Evolutionary conservation across 2,888 invertebrate species (phyloP).

Genomic region (Heliconius cydno): DNA sequence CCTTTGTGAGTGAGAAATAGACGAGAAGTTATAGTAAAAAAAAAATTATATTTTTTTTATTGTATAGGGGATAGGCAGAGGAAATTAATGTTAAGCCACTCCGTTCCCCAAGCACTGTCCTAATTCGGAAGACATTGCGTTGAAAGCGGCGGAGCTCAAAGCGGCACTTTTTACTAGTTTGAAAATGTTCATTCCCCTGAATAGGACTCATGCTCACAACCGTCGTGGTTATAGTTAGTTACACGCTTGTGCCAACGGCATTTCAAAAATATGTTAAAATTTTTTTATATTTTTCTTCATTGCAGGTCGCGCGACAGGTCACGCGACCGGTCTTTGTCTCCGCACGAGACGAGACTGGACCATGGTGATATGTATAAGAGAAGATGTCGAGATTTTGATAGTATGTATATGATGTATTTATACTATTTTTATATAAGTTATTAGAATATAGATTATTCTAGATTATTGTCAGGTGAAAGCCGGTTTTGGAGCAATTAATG

Average conservation of each 20-base stretch:
- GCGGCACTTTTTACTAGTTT: too few species aligned
- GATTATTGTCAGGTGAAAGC: background rate
- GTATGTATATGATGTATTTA: conserved; percentile 65
- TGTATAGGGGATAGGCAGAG: too few species aligned
- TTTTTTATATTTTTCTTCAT: background rate
- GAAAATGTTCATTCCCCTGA: too few species aligned
- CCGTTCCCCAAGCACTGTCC: too few species aligned
- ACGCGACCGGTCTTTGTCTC: conserved; percentile 68
- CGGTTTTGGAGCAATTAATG: too few species aligned
- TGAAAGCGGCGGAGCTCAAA: too few species aligned
- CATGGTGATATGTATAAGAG: conserved; percentile 80
- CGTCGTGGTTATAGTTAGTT: too few species aligned
- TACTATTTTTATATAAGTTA: background rate
- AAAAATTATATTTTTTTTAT: background rate
- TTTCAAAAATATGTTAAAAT: background rate
- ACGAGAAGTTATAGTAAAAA: too few species aligned
- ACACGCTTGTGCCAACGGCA: too few species aligned
- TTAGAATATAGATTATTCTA: background rate
- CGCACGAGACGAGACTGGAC: conserved; percentile 64
- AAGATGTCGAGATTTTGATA: conserved; percentile 95
- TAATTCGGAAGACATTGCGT: too few species aligned
- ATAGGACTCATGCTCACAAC: too few species aligned
- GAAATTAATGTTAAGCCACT: too few species aligned
- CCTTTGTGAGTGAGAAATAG: background rate
- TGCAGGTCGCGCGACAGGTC: conserved; percentile 69